Base-by-base conservation (phyloP, 2,888 invertebrate species). In the Papilio elwesi region DNA sequence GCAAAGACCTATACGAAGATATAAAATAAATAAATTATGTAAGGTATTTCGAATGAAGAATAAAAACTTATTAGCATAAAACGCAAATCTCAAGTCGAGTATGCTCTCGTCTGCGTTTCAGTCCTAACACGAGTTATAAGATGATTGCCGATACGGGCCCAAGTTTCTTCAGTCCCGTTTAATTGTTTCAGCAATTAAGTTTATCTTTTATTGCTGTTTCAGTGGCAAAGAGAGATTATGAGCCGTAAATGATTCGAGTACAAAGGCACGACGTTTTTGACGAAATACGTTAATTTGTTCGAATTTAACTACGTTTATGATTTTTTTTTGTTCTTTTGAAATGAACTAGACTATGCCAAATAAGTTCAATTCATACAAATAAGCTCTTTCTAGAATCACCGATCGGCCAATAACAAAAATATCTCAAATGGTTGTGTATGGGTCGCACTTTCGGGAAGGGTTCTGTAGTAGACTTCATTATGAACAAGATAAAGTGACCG, bases 201-300 rank as follows among this genome's bases (percentile, higher is more conserved):
- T 65, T 65, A 65, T 73, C 69, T 73, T 69, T 69, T 69, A 73
- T 66, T 59, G 65, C 69, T 47, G 69, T 70, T 52, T 52, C 65
- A 62, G 65, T 73, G 69, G 66, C 52, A 65, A 65, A n/a, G 59
- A 26, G 48, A 65, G 43, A 69, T 73, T 73, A 48, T 66, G 43
- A 65, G 65, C 48, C 26, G 68, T 49, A 48, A 68, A 53, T 51
- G 48, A 63, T 13, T 26, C 48, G 49, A 38, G 36, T 52, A 13
- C 43, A 47, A 63, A 68, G 57, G 48, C 55, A 53, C 57, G 65
- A 68, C 49, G 51, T 64, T 71, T 65, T 15, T 3, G 48, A 13
- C 15, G n/a, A 26, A 48, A 57, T 57, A 13, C 57, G 48, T 47
- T 68, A 9, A 10, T 6, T 11, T 53, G 53, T 38, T 59, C 6